These are phyloP conservation scores for Drosophila mulleri DNA, from an alignment of 2,888 invertebrate species.

Conservation along the genomic window DNA sequence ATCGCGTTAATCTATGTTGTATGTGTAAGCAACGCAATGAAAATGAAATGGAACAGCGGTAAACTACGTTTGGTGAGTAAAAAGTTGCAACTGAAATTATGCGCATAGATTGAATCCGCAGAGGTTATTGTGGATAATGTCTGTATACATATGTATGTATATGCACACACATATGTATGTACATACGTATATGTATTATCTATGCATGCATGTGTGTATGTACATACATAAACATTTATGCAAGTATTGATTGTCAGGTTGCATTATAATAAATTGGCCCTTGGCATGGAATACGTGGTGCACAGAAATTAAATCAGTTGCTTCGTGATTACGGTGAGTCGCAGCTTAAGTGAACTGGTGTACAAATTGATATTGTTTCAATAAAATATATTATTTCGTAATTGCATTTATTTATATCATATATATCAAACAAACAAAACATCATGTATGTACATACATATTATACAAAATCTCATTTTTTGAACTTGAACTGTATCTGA, in stretches of 20 bases:
- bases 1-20: slow-evolving; percentile 9
- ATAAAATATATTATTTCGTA: too few relatives aligned
- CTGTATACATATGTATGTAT: background rate
- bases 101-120: slow-evolving; percentile 31
- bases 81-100: slow-evolving; percentile 42
- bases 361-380: background rate
- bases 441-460: too few relatives aligned
- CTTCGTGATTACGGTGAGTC: background rate
- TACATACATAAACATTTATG: background rate
- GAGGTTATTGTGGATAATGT: slow-evolving; percentile 6
- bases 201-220: background rate
- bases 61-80: slow-evolving; percentile 36
- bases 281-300: slow-evolving; percentile 14
- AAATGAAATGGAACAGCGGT: slow-evolving; percentile 53
- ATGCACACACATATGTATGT: background rate
- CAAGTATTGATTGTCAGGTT: slow-evolving; percentile 25
- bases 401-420: background rate
- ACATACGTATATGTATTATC: background rate
- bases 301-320: slow-evolving; percentile 24
- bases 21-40: slow-evolving; percentile 26
- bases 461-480: background rate
- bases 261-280: slow-evolving; percentile 34
- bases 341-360: background rate
- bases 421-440: background rate
- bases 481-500: background rate